Base-by-base conservation (phyloP, 1,140 invertebrate species). In the Cecropterus lyciades region DNA sequence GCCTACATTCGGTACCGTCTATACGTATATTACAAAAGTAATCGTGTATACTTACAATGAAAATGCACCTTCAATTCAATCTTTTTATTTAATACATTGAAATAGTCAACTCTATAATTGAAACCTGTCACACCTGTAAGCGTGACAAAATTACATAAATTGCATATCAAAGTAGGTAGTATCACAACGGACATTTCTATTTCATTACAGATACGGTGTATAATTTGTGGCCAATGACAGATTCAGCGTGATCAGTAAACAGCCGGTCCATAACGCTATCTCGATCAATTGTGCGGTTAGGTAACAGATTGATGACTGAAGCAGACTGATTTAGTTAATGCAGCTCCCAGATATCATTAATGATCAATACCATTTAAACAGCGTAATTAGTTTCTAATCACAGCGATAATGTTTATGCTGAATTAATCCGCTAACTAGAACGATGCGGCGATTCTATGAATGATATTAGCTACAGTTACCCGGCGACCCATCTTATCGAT, bases 351-450 rank as follows among this genome's bases (percentile, higher is more conserved):
- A 60, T 48, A 20, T 60, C 20, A 48, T 46, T 60, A 46, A 60
- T 48, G 56, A 60, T 60, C 43, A 48, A 48, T 60, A 60, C 56
- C 14, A 60, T 48, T 60, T 48, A 60, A 60, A 60, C 42, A 11
- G 42, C 56, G 56, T 60, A 60, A 60, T 60, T 60, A 60, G 56
- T 48, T 60, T 48, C 43, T 33, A 60, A 60, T 60, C 56, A 24
- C 13, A 10, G 9, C 27, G 57, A 60, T 60, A 60, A 60, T 60
- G 27, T 48, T 48, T 60, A 45, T 48, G 17, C 20, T 56, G 57
- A 60, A 60, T 60, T 60, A 60, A 33, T 48, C 43, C 45, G 45
- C 9, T 49, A 60, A 24, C 53, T 56, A 40, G 30, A 43, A 43
- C 43, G 20, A 15, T 48, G 14, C 57, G 45, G 57, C 13, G 48